These are phyloP conservation scores for Acronicta psi DNA, from an alignment of 2,888 invertebrate genomes.

Conservation along the genomic window DNA sequence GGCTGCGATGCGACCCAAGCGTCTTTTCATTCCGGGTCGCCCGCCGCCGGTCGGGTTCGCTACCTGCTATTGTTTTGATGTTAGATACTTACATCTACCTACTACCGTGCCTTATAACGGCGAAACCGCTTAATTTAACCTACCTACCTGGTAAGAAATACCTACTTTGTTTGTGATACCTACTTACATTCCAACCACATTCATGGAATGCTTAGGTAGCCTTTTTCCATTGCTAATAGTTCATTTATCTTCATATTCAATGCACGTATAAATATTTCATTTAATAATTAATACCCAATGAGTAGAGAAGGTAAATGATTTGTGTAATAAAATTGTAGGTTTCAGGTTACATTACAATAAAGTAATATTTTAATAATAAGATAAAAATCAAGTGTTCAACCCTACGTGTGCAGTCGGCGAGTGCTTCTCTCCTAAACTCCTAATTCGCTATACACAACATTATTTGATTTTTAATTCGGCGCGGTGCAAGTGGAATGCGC, in stretches of 20 bases:
- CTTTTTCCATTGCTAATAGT: conserved; percentile 28
- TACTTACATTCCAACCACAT: conserved; percentile 33
- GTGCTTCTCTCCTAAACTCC: conserved; percentile 61
- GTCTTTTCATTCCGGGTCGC: conserved; percentile 48
- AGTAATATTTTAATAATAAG: too few relatives aligned
- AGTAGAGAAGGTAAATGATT: too few relatives aligned
- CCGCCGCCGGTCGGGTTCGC: conserved; percentile 34
- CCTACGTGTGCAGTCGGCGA: conserved; percentile 28
- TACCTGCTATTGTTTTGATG: conserved; percentile 56
- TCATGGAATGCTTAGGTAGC: conserved; percentile 17
- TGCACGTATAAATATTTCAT: too few relatives aligned
- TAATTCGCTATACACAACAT: conserved; percentile 83
- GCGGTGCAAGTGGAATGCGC: conserved; percentile 80
- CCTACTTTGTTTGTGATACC: conserved; percentile 18
- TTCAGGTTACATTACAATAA: too few relatives aligned
- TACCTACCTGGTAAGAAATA: conserved; percentile 1
- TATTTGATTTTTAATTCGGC: conserved; percentile 87
- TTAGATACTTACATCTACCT: conserved; percentile 19
- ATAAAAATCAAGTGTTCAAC: conserved; percentile 23
- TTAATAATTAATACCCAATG: too few relatives aligned
- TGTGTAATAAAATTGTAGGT: too few relatives aligned
- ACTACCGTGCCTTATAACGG: conserved; percentile 8
- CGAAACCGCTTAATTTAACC: conserved; percentile 4
- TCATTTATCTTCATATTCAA: conserved; percentile 26
- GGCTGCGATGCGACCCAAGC: conserved; percentile 51